Evolutionary conservation across 1,140 invertebrate genomes (phyloP), one percentile per base, ranked within the genome.

Genomic region (Achroia grisella): DNA sequence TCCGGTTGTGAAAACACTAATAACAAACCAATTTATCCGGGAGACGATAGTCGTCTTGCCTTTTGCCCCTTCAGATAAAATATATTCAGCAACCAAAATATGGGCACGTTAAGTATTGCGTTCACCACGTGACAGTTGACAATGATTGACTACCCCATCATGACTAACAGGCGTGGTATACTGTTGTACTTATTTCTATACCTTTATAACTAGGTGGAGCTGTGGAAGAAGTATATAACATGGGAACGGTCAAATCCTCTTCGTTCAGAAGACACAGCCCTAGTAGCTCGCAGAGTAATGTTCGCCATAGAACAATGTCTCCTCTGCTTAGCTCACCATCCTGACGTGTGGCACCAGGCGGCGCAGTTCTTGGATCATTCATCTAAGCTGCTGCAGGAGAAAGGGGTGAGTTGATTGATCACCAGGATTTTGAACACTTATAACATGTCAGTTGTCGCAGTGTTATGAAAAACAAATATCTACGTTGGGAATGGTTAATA

Each of bases 211-310:
- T 62, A 97, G 95, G 95, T 98, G 39, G 97, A 99, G 65, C 74
- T 99, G n/a, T 99, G 98, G 98, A 98, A 98, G 81, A 98, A 98
- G 69, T 99, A 99, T 70, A 99, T 99, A 49, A 87, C 91, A 2
- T 99, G 97, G 95, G 98, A 99, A 83, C 95, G 98, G 54, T 92
- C 92, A 14, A 99, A 99, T 88, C 98, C 98, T 0, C 85, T 99
- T 8, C 89, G 97, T 36, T 97, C 95, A 0, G 98, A 99, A 82
- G 98, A 99, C 70, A 95, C 96, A 0, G 93, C 95, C 0, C 71
- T 98, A 0, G 92, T 99, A 1, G 97, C 97, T 0, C 91, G 95
- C 44, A 86, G 98, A 69, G 97, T 99, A 0, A 97, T 99, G 91
- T 99, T 99, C 88, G 98, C 98, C 0, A 98, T 98, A 57, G 98